phyloP scores from a whole-genome alignment of 2,888 invertebrate genomes.

The Congeria kusceri region DNA sequence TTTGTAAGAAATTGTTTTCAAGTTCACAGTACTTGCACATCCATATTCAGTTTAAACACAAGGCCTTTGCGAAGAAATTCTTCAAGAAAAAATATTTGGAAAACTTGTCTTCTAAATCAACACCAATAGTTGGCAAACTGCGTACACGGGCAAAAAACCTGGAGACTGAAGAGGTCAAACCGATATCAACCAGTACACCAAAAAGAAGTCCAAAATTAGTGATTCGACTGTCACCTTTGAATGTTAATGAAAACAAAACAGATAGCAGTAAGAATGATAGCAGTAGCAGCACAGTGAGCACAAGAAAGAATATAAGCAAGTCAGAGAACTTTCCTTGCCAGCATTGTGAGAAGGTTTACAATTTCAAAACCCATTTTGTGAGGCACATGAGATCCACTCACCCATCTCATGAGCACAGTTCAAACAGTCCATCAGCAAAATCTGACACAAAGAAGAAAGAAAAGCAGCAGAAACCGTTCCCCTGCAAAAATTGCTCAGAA shows the following conservation, averaged over 20 bases:
- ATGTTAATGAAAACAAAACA: constrained; percentile 18
- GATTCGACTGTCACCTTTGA: constrained; percentile 43
- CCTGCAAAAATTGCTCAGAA: constrained; percentile 54
- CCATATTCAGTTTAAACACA: constrained; percentile 42
- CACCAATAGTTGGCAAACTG: constrained; percentile 15
- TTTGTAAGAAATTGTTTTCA: constrained; percentile 35
- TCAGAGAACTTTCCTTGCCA: not conserved
- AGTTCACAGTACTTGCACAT: constrained; percentile 31
- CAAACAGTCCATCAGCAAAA: too few species aligned
- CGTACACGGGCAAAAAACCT: constrained; percentile 21
- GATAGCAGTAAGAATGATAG: constrained; percentile 2
- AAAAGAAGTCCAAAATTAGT: constrained; percentile 33
- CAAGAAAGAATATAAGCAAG: too few species aligned
- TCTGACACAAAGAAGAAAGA: constrained; percentile 36
- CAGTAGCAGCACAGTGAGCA: not conserved
- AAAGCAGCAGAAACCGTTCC: constrained; percentile 45
- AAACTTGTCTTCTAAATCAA: not conserved
- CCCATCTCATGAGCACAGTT: too few species aligned
- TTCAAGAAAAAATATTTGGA: constrained; percentile 9
- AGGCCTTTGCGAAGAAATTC: not conserved
- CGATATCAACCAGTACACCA: constrained; percentile 45
- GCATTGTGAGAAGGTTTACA: not conserved
- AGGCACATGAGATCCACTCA: not conserved
- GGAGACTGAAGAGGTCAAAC: constrained; percentile 16
- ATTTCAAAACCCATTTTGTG: not conserved